Conservation (phyloP, 2,797 vertebrate genomes). For the Neostethus bicornis region DNA sequence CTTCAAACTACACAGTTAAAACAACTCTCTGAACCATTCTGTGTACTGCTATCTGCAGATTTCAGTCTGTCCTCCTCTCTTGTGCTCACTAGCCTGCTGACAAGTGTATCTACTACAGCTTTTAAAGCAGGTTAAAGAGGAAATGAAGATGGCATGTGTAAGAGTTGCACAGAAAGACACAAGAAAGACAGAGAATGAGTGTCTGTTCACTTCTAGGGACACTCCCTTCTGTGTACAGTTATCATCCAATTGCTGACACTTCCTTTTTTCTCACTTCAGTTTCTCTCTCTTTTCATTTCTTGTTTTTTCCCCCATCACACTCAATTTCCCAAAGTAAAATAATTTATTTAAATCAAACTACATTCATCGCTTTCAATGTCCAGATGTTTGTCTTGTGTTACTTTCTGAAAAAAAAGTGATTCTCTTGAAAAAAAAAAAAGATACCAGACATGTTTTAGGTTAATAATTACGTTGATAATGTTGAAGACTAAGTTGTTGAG, state of each 20-base stretch:
- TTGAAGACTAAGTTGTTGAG: background rate
- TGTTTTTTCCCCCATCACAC: constrained; percentile 6
- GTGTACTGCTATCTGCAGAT: constrained; percentile 2
- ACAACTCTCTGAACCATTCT: background rate
- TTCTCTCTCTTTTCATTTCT: constrained; percentile 10
- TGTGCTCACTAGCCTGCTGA: constrained; percentile 33
- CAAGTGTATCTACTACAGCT: constrained; percentile 56
- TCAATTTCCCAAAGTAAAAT: no score
- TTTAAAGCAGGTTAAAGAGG: constrained; percentile 56
- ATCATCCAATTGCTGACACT: constrained; percentile 54
- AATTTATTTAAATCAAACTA: constrained; percentile 1
- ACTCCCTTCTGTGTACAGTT: constrained; percentile 62
- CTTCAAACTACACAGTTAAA: background rate
- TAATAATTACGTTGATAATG: background rate
- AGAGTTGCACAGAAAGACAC: constrained; percentile 31
- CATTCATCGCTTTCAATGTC: background rate
- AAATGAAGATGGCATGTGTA: constrained; percentile 67
- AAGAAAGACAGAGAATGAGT: constrained; percentile 10
- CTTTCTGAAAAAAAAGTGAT: constrained; percentile 8
- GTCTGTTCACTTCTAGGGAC: constrained; percentile 38
- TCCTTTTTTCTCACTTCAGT: constrained; percentile 57
- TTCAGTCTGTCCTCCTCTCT: constrained; percentile 16
- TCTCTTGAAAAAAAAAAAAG: accelerated
- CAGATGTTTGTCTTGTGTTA: background rate
- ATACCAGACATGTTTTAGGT: background rate